Evolutionary conservation across 1,140 invertebrate species (phyloP).

Genomic region (Drosophila athabasca): DNA sequence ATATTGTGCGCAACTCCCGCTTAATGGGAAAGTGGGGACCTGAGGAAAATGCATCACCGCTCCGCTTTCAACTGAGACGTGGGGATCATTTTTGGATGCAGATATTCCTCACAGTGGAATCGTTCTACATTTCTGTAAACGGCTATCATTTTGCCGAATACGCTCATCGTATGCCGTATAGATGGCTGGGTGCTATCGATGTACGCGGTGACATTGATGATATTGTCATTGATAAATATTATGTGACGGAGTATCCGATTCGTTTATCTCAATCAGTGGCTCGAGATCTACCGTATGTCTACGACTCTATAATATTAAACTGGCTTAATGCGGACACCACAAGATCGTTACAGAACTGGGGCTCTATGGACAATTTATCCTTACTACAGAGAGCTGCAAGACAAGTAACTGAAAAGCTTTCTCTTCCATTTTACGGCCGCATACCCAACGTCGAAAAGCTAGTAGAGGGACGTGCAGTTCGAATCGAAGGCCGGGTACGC

Average conservation of each 20-base stretch:
- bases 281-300: conserved; percentile 1
- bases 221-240: conserved; percentile 43
- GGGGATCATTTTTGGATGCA: conserved; percentile 82
- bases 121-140: conserved; percentile 87
- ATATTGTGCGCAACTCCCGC: conserved; percentile 89
- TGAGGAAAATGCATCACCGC: conserved; percentile 86
- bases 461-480: conserved; percentile 81
- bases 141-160: conserved; percentile 88
- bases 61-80: conserved; percentile 70
- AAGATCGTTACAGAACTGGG: neutral
- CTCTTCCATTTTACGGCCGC: conserved; percentile 55
- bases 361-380: neutral
- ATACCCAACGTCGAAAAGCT: conserved; percentile 26
- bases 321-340: too few relatives aligned
- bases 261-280: conserved; percentile 31
- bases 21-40: conserved; percentile 86
- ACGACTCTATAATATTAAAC: neutral
- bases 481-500: conserved; percentile 86
- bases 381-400: too few relatives aligned
- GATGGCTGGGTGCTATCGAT: conserved; percentile 82
- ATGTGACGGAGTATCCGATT: conserved; percentile 61
- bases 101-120: conserved; percentile 77
- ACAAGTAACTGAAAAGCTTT: conserved; percentile 3
- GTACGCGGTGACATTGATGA: conserved; percentile 56
- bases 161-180: conserved; percentile 85